Percentiles rank a stretch among this genome's conserved stretches.
phyloP scores from a whole-genome alignment of 1,140 invertebrate species.

The Camponotus vicinus region DNA sequence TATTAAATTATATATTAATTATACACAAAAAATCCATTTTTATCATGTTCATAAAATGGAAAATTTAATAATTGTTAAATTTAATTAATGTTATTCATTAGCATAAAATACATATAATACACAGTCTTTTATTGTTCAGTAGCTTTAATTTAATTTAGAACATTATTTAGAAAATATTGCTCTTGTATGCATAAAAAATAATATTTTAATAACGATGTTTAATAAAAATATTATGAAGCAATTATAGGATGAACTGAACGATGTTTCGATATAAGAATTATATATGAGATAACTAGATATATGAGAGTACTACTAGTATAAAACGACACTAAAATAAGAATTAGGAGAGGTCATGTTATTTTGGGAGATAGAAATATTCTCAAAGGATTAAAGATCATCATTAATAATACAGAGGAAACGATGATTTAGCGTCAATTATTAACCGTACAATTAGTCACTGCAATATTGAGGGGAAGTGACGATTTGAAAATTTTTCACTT shows the following conservation, averaged over 20 bases:
- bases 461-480: background rate
- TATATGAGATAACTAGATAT: background rate
- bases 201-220: background rate
- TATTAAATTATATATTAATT: conserved; percentile 7
- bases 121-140: background rate
- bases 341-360: background rate
- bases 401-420: background rate
- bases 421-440: background rate
- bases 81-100: background rate
- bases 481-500: background rate
- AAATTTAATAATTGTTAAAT: conserved; percentile 28
- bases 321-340: background rate
- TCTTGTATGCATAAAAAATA: background rate
- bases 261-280: conserved; percentile 1
- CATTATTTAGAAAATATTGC: background rate
- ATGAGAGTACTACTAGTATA: background rate
- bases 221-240: conserved; percentile 9
- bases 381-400: background rate
- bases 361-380: background rate
- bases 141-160: conserved; percentile 18
- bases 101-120: background rate
- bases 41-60: background rate
- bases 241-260: background rate
- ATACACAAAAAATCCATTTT: background rate
- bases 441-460: background rate